These are phyloP conservation scores for Zapus hudsonius DNA, from an alignment of 2,113 vertebrate species.

Conservation along the genomic window DNA sequence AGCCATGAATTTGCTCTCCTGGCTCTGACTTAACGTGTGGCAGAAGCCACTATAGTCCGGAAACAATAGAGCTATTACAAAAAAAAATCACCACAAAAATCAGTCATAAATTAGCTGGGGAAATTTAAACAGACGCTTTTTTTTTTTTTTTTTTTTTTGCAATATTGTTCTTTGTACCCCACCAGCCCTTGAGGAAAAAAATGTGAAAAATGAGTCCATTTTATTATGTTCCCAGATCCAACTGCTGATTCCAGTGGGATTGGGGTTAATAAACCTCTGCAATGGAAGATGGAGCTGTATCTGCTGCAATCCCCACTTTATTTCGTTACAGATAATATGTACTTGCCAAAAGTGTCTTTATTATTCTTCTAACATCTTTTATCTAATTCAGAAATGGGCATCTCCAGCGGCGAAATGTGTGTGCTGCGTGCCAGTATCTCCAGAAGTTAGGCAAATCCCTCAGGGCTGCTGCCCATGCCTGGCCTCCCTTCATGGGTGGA, in stretches of 20 bases:
- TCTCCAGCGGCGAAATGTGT: background rate
- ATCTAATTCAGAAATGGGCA: constrained; percentile 48
- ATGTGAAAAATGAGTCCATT: constrained; percentile 51
- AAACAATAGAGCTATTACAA: background rate
- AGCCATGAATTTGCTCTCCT: background rate
- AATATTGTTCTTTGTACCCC: constrained; percentile 29
- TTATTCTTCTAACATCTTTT: constrained; percentile 60
- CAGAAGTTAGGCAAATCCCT: background rate
- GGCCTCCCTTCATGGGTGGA: background rate
- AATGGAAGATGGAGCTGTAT: constrained; percentile 62
- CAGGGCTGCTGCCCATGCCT: background rate
- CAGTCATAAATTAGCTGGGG: constrained; percentile 11
- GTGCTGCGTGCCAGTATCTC: background rate
- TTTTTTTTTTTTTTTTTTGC: background rate
- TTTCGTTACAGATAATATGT: constrained; percentile 39
- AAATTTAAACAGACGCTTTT: constrained; percentile 36
- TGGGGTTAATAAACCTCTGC: constrained; percentile 65
- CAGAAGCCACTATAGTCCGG: background rate
- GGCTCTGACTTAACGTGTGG: background rate
- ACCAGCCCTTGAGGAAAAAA: background rate
- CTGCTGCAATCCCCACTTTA: constrained; percentile 47
- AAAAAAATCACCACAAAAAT: background rate
- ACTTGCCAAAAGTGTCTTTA: constrained; percentile 43
- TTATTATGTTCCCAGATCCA: constrained; percentile 33
- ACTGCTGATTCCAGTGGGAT: constrained; percentile 43